Conservation (phyloP, 2,888 invertebrate species). For the Tenthredo notha region DNA sequence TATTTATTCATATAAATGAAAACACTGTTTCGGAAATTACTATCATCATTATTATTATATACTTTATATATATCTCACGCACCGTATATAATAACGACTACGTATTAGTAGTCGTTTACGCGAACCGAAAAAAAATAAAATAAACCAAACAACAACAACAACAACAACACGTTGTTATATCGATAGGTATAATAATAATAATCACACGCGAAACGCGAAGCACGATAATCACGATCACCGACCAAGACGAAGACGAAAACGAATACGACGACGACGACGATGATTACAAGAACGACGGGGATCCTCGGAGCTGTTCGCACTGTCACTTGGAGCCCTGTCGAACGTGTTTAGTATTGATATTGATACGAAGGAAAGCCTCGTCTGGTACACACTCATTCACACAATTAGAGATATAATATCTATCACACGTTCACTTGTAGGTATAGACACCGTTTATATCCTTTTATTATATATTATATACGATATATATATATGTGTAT, state of each 20-base stretch:
- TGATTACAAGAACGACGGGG: slow-evolving; percentile 18
- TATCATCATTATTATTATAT: not conserved
- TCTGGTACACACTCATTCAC: slow-evolving; percentile 8
- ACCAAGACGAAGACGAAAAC: not conserved
- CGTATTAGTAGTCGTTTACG: not conserved
- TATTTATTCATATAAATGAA: not conserved
- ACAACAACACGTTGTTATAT: not conserved
- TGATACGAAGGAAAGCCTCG: not conserved
- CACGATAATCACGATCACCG: slow-evolving; percentile 3
- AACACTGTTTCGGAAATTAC: not conserved
- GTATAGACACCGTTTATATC: not conserved
- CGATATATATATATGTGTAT: too few relatives aligned
- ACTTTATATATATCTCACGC: not conserved
- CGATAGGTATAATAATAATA: slow-evolving; percentile 13
- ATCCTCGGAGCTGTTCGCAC: slow-evolving; percentile 39
- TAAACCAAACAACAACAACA: too few relatives aligned
- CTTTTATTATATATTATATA: not conserved
- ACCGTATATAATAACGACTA: not conserved
- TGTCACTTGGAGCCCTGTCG: slow-evolving; percentile 33
- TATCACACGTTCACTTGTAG: not conserved
- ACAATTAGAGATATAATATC: slow-evolving; percentile 11
- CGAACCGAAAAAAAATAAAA: not conserved
- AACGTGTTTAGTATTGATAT: slow-evolving; percentile 7
- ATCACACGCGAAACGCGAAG: slow-evolving; percentile 30
- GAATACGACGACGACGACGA: slow-evolving; percentile 54